Conservation (phyloP, 1,140 invertebrate genomes). For the Agraylea sexmaculata region DNA sequence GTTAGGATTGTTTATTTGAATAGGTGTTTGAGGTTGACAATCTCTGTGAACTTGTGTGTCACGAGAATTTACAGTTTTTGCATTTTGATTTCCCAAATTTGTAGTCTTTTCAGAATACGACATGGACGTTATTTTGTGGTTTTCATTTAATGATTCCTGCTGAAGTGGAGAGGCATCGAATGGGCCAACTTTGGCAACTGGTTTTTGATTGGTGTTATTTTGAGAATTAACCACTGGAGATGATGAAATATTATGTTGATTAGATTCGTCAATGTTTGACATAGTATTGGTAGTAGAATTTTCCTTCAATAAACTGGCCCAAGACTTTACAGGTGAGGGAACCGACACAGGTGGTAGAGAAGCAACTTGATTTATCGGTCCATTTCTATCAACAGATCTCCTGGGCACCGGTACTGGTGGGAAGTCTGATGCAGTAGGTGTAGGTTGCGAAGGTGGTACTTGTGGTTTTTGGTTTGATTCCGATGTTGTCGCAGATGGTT, state of each 20-base stretch:
- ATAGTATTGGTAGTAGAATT: too few relatives aligned
- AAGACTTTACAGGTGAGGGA: slow-evolving; percentile 33
- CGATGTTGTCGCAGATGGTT: slow-evolving; percentile 23
- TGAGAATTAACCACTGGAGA: too few relatives aligned
- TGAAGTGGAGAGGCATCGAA: slow-evolving; percentile 39
- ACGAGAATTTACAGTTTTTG: slow-evolving; percentile 11
- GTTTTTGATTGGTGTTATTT: slow-evolving; percentile 30
- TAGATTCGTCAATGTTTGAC: too few relatives aligned
- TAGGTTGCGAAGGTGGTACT: slow-evolving; percentile 30
- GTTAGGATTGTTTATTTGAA: slow-evolving; percentile 41
- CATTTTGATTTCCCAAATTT: slow-evolving; percentile 3
- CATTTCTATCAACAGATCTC: slow-evolving; percentile 27
- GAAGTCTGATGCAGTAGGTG: slow-evolving; percentile 38
- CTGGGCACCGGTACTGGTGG: slow-evolving; percentile 36
- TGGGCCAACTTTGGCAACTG: slow-evolving; percentile 45
- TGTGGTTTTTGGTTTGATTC: slow-evolving; percentile 26
- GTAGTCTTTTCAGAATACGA: slow-evolving; percentile 39
- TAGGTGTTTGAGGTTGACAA: slow-evolving; percentile 25
- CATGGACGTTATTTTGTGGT: slow-evolving; percentile 22
- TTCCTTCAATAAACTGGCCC: slow-evolving; percentile 38
- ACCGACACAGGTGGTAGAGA: slow-evolving; percentile 25
- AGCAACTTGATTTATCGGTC: neutral
- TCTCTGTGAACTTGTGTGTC: slow-evolving; percentile 25
- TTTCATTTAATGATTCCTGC: slow-evolving; percentile 25
- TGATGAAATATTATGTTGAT: too few relatives aligned